phyloP scores from a whole-genome alignment of 2,113 vertebrate genomes.

The Phasianus colchicus region DNA sequence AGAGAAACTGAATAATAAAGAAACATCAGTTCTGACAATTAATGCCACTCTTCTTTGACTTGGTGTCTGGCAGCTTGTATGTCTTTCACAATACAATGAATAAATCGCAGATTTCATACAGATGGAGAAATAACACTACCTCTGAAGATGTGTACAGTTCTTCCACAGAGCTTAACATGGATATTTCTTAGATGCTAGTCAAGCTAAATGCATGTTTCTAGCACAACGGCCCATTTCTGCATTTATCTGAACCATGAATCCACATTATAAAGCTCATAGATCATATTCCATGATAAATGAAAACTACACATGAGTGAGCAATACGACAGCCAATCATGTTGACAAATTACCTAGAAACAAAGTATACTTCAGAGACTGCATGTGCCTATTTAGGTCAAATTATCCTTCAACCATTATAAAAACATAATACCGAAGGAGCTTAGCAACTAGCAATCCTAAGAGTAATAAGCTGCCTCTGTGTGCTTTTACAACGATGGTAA shows the following conservation, averaged over 20 bases:
- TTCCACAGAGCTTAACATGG: background rate
- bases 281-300: background rate
- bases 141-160: background rate
- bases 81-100: background rate
- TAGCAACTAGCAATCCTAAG: background rate
- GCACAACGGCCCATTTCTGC: background rate
- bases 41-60: background rate
- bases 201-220: background rate
- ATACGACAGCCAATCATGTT: background rate
- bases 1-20: background rate
- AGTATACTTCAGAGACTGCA: background rate
- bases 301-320: background rate
- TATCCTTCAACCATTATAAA: constrained; percentile 54
- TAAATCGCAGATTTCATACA: background rate
- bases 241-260: background rate
- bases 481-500: background rate
- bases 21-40: background rate
- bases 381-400: constrained; percentile 33
- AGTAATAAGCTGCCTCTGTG: background rate
- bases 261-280: background rate
- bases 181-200: background rate
- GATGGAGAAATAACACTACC: background rate
- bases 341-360: constrained; percentile 38
- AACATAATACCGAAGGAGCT: background rate
- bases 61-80: background rate